Base-by-base conservation (phyloP, 2,113 vertebrate genomes). In the Meles meles region DNA sequence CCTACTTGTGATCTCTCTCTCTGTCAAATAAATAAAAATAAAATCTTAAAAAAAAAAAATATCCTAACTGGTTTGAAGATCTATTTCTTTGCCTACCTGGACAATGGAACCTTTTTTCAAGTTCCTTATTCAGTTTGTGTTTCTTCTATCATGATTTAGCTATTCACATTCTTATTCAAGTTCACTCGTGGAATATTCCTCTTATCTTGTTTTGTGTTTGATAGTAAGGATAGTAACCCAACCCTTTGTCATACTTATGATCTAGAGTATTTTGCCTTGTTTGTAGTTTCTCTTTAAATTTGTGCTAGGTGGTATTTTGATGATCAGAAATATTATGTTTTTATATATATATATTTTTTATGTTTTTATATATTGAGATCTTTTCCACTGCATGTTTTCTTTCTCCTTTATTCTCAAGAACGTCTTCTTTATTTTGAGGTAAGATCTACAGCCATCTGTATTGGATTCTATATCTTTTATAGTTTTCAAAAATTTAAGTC, bases 281-380 rank as follows among this genome's bases (percentile, higher is more conserved):
- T 95, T 96, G n/a, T 89, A 61, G 76, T 65, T 89, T 74, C 17
- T 76, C 59, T 94, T 82, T 96, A 96, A 95, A 87, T 95, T 90
- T 91, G 23, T 79, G 47, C 61, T 34, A 90, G n/a, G 29, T 90
- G 39, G 52, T 52, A 83, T 76, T 89, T 92, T 93, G 61, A 89
- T 86, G 52, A 27, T 92, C 42, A 82, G 77, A 94, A 94, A 52
- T 61, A 85, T 21, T 79, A 92, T 10, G 59, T 57, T 93, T 88
- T 91, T 81, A 82, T 55, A 61, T 72, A 76, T 27, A n/a, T n/a
- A n/a, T n/a, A n/a, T n/a, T n/a, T n/a, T n/a, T 21, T 79, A 92
- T 10, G 59, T 57, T 93, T 88, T 91, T 81, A 82, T 55, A 61
- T 72, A 76, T 27, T 90, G 52, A 83, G 63, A 61, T 86, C 52